Percentiles rank a stretch among this genome's conserved stretches.
phyloP scores from a whole-genome alignment of 2,888 invertebrate species.

The Thymelicus acteon region DNA sequence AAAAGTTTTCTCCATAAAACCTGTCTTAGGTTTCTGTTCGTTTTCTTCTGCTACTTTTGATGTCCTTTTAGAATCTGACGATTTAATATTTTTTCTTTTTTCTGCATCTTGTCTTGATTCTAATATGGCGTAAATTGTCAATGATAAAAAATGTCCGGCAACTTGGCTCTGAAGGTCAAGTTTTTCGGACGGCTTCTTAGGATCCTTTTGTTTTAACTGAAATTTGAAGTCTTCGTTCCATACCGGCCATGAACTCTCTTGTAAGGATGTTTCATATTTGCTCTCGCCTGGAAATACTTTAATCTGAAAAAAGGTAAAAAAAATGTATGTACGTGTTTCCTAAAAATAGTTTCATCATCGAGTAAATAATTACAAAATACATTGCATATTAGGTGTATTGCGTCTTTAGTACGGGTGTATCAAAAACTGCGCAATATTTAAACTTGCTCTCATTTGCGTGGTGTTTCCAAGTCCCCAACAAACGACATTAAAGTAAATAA shows the following conservation, averaged over 20 bases:
- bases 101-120: slow-evolving; percentile 82
- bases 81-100: slow-evolving; percentile 68
- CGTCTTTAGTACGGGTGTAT: too few relatives aligned
- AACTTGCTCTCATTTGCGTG: too few relatives aligned
- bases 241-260: slow-evolving; percentile 91
- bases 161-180: slow-evolving; percentile 84
- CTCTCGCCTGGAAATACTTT: slow-evolving; percentile 91
- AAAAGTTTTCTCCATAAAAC: slow-evolving; percentile 80
- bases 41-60: slow-evolving; percentile 70
- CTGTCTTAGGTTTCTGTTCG: slow-evolving; percentile 75
- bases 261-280: slow-evolving; percentile 90
- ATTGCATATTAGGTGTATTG: too few relatives aligned
- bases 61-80: slow-evolving; percentile 63
- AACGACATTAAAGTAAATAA: too few relatives aligned
- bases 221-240: slow-evolving; percentile 92
- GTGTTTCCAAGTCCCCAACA: too few relatives aligned
- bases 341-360: too few relatives aligned
- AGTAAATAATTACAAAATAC: too few relatives aligned
- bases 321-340: neutral
- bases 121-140: slow-evolving; percentile 88
- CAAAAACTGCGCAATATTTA: too few relatives aligned
- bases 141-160: slow-evolving; percentile 87
- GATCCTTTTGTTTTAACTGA: slow-evolving; percentile 84
- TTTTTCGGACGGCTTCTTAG: slow-evolving; percentile 73
- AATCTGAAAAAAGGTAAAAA: slow-evolving; percentile 81